Conservation (phyloP, 1,140 invertebrate genomes). For the Delia radicum region DNA sequence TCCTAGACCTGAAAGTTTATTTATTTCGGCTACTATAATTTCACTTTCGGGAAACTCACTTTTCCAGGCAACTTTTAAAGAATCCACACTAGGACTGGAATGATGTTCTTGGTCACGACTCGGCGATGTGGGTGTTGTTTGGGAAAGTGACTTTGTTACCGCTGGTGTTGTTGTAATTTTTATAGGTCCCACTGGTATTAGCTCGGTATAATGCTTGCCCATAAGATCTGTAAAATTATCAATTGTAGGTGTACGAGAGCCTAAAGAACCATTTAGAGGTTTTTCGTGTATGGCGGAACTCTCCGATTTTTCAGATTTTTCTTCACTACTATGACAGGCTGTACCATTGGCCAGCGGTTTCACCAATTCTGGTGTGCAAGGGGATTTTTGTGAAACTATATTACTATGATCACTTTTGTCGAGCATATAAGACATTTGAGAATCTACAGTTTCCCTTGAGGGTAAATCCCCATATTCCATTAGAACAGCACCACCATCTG, state of each 20-base stretch:
- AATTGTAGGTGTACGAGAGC: slow-evolving; percentile 10
- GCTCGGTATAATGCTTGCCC: background rate
- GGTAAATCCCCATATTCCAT: slow-evolving; percentile 65
- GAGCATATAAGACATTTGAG: slow-evolving; percentile 57
- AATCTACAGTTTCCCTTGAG: slow-evolving; percentile 67
- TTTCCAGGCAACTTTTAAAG: slow-evolving; percentile 64
- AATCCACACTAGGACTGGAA: slow-evolving; percentile 40
- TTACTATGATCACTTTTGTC: slow-evolving; percentile 49
- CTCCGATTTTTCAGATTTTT: slow-evolving; percentile 31
- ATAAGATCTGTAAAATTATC: background rate
- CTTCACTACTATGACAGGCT: slow-evolving; percentile 31
- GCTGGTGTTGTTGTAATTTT: background rate
- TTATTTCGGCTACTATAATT: slow-evolving; percentile 77
- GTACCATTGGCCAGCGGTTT: slow-evolving; percentile 27
- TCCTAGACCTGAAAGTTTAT: slow-evolving; percentile 83
- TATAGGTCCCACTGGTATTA: background rate
- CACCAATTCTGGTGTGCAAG: slow-evolving; percentile 21
- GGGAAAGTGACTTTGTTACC: background rate
- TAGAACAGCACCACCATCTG: slow-evolving; percentile 49
- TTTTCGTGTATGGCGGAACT: background rate
- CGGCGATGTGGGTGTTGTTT: background rate
- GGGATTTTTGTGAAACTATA: slow-evolving; percentile 23
- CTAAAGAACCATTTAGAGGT: background rate
- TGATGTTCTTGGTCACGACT: no score
- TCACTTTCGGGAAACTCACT: slow-evolving; percentile 71